Evolutionary conservation across 30 jellyfish, hydroid and myxozoan genomes (phyloP).

Genomic region (Haliclystus octoradiatus): DNA sequence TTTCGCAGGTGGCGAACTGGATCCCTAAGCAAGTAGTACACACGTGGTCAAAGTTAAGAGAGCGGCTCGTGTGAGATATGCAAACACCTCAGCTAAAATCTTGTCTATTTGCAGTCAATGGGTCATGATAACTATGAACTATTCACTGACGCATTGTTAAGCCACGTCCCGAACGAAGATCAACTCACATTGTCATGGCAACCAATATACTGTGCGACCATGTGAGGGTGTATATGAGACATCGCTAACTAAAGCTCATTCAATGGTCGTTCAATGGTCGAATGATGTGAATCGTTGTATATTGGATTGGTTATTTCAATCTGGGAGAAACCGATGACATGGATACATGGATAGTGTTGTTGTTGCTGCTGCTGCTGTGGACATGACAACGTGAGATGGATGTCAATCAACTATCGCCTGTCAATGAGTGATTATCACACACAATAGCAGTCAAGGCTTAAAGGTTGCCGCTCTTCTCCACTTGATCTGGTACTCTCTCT

Average conservation of each 20-base stretch:
- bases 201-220: no score
- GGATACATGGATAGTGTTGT: no score
- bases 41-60: conserved; percentile 46
- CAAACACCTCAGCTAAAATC: conserved; percentile 22
- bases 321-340: no score
- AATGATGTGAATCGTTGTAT: no score
- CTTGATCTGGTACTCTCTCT: no score
- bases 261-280: no score
- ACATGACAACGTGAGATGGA: not conserved
- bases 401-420: not conserved
- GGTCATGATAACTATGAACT: not conserved
- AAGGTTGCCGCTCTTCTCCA: conserved; percentile 3
- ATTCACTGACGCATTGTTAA: not conserved
- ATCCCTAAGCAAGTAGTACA: conserved; percentile 26
- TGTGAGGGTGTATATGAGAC: no score
- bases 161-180: not conserved
- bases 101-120: conserved; percentile 1
- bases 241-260: no score
- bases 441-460: not conserved
- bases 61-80: conserved; percentile 53
- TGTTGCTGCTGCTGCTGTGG: no score
- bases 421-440: not conserved
- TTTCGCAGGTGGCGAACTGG: conserved; percentile 53
- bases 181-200: not conserved
- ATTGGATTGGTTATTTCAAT: no score